Evolutionary conservation across 2,888 invertebrate species (phyloP).

Genomic region (Adineta ricciae): DNA sequence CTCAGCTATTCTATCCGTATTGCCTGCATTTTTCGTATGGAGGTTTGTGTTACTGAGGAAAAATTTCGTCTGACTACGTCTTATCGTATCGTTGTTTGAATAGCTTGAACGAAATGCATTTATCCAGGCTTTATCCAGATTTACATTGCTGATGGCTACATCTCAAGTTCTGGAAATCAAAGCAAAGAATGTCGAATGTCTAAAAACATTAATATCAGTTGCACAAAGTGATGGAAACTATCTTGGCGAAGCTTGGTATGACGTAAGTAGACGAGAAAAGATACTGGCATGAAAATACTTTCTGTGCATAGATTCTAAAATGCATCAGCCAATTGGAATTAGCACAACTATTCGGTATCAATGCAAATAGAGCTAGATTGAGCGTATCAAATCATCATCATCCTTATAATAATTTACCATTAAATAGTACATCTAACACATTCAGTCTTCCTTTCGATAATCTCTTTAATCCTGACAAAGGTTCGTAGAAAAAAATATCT

Average conservation of each 20-base stretch:
- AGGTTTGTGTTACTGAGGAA: slow-evolving; percentile 33
- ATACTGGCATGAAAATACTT: slow-evolving; percentile 35
- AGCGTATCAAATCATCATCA: neutral
- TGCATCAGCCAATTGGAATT: slow-evolving; percentile 95
- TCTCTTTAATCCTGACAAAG: slow-evolving; percentile 1
- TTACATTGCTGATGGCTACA: slow-evolving; percentile 86
- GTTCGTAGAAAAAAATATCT: neutral
- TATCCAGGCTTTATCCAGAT: slow-evolving; percentile 87
- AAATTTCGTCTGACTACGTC: too few species aligned
- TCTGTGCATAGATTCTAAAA: slow-evolving; percentile 66
- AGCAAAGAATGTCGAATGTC: slow-evolving; percentile 96
- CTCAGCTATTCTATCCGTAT: slow-evolving; percentile 92
- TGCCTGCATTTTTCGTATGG: slow-evolving; percentile 94
- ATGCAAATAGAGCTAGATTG: neutral
- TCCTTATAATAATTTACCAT: neutral
- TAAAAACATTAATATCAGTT: slow-evolving; percentile 91
- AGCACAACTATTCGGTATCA: slow-evolving; percentile 59
- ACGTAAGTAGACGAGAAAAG: slow-evolving; percentile 46
- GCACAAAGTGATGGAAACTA: slow-evolving; percentile 97
- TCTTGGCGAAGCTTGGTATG: slow-evolving; percentile 85
- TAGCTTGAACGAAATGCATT: slow-evolving; percentile 87
- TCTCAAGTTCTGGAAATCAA: slow-evolving; percentile 92
- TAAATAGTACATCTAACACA: neutral
- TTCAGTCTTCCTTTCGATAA: slow-evolving; percentile 21
- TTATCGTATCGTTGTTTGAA: slow-evolving; percentile 31